Evolutionary conservation across 2,113 vertebrate species (phyloP), one percentile per base, ranked within the genome.

Genomic region (Columbina picui): DNA sequence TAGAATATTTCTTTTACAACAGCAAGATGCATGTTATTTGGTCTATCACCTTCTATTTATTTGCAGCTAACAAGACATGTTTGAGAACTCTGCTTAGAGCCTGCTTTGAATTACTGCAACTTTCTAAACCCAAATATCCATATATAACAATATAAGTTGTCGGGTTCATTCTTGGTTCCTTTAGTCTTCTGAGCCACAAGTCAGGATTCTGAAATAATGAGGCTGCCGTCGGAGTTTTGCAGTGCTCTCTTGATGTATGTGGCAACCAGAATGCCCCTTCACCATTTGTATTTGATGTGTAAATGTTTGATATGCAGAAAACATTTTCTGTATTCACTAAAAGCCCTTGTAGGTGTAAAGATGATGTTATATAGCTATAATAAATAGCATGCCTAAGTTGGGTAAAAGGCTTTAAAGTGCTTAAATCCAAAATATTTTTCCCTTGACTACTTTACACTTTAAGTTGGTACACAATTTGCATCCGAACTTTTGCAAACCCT

Each of bases 391-490:
- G 57, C 27, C 2, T 5, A 65, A 80, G 43, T 92, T 95, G 45
- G 53, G 56, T 79, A 85, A 97, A 93, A 95, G 78, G 39, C 69
- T 96, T 69, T 61, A 59, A 95, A 93, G 84, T 75, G 55, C 59
- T 94, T 89, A 65, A 96, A 85, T 32, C 68, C 75, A 89, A 95
- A 74, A n/a, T 9, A n/a, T 43, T 73, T 94, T 92, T 87, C n/a
- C 69, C 80, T 43, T 94, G 36, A 73, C 70, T 92, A 19, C 73
- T 94, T 90, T 76, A 81, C 22, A 39, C 34, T 82, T 61, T 73
- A 71, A 71, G 60, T 38, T 89, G 22, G 70, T 64, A 38, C 34
- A n/a, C 55, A 69, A 64, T 96, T 91, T 97, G 27, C 60, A 90
- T 82, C 77, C 61, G 56, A 74, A 78, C 45, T 86, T 95, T 92